phyloP scores from a whole-genome alignment of 2,888 invertebrate species.

The Sinhomidia bicolor region DNA sequence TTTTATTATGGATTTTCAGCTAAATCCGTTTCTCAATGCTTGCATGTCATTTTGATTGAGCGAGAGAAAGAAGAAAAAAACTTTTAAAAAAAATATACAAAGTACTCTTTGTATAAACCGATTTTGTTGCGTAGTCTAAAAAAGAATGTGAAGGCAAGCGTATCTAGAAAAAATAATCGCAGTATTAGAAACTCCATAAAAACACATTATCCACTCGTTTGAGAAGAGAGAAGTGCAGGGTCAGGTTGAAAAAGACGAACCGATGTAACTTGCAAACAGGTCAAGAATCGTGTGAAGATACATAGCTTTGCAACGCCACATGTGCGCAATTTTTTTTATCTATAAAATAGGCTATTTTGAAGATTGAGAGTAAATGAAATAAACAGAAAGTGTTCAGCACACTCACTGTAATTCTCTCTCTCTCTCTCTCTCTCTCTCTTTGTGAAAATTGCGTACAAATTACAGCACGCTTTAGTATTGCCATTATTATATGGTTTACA shows the following conservation, averaged over 20 bases:
- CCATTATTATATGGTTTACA: background rate
- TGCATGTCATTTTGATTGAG: background rate
- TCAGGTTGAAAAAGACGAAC: no score
- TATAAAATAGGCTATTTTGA: background rate
- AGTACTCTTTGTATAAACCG: background rate
- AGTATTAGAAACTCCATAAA: no score
- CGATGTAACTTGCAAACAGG: background rate
- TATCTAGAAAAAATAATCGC: background rate
- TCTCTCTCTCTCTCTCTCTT: no score
- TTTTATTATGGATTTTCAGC: no score
- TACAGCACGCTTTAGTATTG: background rate
- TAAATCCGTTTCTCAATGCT: no score
- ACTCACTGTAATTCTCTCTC: no score
- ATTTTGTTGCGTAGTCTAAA: background rate
- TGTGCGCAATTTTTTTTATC: background rate
- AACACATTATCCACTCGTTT: no score
- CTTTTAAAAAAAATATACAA: background rate
- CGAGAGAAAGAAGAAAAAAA: background rate
- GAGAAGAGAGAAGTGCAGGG: no score
- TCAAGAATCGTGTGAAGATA: background rate
- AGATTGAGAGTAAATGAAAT: slow-evolving; percentile 17
- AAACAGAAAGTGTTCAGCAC: background rate
- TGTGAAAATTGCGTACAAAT: background rate
- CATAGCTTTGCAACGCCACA: background rate
- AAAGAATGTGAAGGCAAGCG: background rate